These are phyloP conservation scores for Chalcosyrphus nemorum DNA, from an alignment of 2,888 invertebrate species.

Conservation along the genomic window DNA sequence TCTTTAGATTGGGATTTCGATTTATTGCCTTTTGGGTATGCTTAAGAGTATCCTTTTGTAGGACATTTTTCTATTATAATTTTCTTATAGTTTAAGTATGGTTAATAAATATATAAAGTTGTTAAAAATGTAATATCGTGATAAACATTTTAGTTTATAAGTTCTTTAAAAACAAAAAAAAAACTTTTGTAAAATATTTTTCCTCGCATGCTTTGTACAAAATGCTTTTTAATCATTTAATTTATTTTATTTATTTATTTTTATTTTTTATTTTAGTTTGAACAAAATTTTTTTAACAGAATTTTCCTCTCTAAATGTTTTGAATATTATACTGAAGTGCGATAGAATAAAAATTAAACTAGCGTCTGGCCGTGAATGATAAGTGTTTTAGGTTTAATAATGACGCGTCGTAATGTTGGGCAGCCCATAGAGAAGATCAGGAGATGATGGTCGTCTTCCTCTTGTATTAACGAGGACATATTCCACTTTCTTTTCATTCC, in stretches of 20 bases:
- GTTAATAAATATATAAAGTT: slow-evolving; percentile 1
- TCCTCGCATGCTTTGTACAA: slow-evolving; percentile 45
- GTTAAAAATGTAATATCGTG: slow-evolving; percentile 12
- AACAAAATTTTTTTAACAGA: slow-evolving; percentile 12
- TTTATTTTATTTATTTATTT: slow-evolving; percentile 22
- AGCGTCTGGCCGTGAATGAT: too few relatives aligned
- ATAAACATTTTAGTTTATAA: slow-evolving; percentile 15
- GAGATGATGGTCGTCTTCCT: too few relatives aligned
- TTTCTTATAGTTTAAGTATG: slow-evolving; percentile 13
- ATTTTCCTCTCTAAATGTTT: slow-evolving; percentile 52
- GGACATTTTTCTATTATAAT: neutral
- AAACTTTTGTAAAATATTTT: slow-evolving; percentile 21
- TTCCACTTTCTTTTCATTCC: too few relatives aligned
- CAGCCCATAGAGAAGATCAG: too few relatives aligned
- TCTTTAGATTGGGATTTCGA: slow-evolving; percentile 9
- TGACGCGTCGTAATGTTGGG: too few relatives aligned
- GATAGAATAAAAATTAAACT: too few relatives aligned
- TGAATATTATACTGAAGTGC: slow-evolving; percentile 24
- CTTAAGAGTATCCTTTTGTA: neutral
- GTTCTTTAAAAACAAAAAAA: too few relatives aligned
- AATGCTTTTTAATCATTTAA: slow-evolving; percentile 33
- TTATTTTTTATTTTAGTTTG: slow-evolving; percentile 27
- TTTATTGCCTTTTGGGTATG: slow-evolving; percentile 13
- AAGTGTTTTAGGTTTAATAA: too few relatives aligned
- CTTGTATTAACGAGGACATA: too few relatives aligned